phyloP scores from a whole-genome alignment of 2,888 invertebrate species.

The Ypsolopha scabrella region DNA sequence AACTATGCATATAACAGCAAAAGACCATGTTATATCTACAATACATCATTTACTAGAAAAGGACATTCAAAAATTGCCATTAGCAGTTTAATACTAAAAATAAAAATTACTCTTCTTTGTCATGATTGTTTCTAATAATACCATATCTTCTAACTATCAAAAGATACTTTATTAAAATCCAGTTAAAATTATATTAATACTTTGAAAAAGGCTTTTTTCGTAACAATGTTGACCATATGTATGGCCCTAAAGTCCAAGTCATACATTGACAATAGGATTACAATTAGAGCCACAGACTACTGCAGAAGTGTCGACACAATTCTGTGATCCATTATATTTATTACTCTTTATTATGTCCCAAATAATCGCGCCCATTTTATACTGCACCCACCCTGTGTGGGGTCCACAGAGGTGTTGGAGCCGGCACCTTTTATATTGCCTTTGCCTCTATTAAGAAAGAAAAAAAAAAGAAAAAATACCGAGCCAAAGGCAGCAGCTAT shows the following conservation, averaged over 20 bases:
- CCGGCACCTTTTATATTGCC: constrained; percentile 59
- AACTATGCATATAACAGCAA: too few species aligned
- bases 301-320: neutral
- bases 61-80: too few species aligned
- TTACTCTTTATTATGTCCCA: constrained; percentile 62
- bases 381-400: constrained; percentile 50
- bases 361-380: constrained; percentile 37
- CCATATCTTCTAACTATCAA: too few species aligned
- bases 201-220: too few species aligned
- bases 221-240: neutral
- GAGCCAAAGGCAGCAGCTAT: constrained; percentile 45
- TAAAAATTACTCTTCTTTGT: too few species aligned
- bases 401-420: constrained; percentile 63
- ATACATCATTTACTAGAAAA: too few species aligned
- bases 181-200: too few species aligned
- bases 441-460: constrained; percentile 46
- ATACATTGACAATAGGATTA: neutral
- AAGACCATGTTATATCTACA: too few species aligned
- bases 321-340: constrained; percentile 25
- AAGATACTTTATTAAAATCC: too few species aligned
- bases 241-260: too few species aligned
- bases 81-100: too few species aligned
- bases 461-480: constrained; percentile 27
- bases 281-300: neutral
- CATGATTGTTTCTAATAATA: too few species aligned